These are phyloP conservation scores for Catocala sponsa DNA, from an alignment of 2,888 invertebrate species.

Conservation along the genomic window DNA sequence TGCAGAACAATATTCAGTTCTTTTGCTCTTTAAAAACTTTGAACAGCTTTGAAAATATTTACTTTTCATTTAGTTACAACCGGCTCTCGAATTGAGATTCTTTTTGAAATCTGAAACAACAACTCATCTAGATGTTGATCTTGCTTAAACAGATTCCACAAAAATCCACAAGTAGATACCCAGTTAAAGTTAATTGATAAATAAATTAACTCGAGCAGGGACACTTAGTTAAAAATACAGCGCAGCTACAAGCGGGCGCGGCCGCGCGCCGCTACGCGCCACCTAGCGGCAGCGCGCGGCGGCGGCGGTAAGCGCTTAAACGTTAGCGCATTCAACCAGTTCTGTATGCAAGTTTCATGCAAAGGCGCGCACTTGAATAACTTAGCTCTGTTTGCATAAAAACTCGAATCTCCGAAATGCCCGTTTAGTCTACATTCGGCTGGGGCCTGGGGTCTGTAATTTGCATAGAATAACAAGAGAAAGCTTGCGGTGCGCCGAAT, in stretches of 20 bases:
- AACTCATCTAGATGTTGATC: slow-evolving; percentile 34
- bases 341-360: slow-evolving; percentile 81
- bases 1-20: slow-evolving; percentile 41
- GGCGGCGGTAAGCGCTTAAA: slow-evolving; percentile 61
- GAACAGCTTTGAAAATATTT: slow-evolving; percentile 52
- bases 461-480: slow-evolving; percentile 86
- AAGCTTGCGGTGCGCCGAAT: slow-evolving; percentile 68
- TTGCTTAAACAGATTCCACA: slow-evolving; percentile 31
- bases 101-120: slow-evolving; percentile 49
- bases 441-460: slow-evolving; percentile 72
- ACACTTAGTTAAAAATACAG: slow-evolving; percentile 51
- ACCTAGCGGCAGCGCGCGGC: too few species aligned
- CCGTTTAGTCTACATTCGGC: slow-evolving; percentile 79
- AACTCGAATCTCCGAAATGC: slow-evolving; percentile 83
- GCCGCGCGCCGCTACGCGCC: not conserved
- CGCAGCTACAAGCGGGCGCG: slow-evolving; percentile 26
- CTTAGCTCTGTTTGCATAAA: slow-evolving; percentile 85
- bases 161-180: slow-evolving; percentile 25
- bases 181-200: slow-evolving; percentile 46
- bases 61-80: slow-evolving; percentile 56
- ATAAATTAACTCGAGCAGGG: slow-evolving; percentile 40
- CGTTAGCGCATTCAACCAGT: slow-evolving; percentile 75
- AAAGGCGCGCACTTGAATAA: slow-evolving; percentile 83
- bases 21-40: slow-evolving; percentile 39
- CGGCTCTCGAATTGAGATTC: slow-evolving; percentile 40